Percentiles rank a stretch among this genome's conserved stretches.
phyloP scores from a whole-genome alignment of 2,797 vertebrate genomes.

The Pantherophis alleghaniensis region DNA sequence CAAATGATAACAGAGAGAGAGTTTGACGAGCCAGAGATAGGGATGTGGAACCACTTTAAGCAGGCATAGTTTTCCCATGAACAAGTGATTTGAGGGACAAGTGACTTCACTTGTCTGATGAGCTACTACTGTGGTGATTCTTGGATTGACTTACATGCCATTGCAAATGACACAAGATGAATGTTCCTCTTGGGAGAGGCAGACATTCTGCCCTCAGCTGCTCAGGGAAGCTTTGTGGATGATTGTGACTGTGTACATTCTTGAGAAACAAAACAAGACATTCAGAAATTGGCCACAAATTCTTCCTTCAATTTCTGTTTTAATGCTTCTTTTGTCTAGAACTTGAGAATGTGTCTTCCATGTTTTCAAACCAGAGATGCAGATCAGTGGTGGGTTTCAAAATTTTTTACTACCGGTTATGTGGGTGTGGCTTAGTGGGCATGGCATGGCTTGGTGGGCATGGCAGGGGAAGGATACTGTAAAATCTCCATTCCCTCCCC shows the following conservation, averaged over 20 bases:
- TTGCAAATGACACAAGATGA: neutral
- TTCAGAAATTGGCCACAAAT: neutral
- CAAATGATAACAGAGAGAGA: constrained; percentile 60
- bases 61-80: constrained; percentile 51
- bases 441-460: too few relatives aligned
- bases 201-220: neutral
- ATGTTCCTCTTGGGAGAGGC: neutral
- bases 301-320: neutral
- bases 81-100: constrained; percentile 25
- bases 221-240: neutral
- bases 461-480: too few relatives aligned
- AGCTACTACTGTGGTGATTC: neutral
- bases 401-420: too few relatives aligned
- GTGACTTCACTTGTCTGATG: constrained; percentile 28
- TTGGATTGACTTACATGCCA: constrained; percentile 9
- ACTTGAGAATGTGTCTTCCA: neutral
- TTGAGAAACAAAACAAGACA: neutral
- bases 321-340: constrained; percentile 1
- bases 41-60: constrained; percentile 51
- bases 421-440: too few relatives aligned
- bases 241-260: neutral
- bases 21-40: constrained; percentile 61
- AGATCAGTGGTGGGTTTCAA: too few relatives aligned
- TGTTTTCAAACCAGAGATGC: neutral
- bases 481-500: too few relatives aligned